Conservation (phyloP, 2,797 vertebrate species). For the Eospalax fontanierii region DNA sequence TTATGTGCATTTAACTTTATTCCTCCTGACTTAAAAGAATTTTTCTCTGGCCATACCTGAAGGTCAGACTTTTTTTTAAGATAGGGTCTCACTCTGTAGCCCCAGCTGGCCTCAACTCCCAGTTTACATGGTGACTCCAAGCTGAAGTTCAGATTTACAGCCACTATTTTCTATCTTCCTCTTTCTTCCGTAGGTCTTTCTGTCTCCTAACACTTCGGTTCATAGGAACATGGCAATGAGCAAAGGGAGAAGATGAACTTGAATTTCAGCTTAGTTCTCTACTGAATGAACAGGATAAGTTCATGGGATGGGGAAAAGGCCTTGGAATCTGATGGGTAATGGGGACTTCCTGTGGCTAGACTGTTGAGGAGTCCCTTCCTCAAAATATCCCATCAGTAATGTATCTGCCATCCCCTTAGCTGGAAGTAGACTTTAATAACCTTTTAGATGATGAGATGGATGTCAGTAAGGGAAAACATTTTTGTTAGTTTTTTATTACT, state of each 20-base stretch:
- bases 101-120: too few relatives aligned
- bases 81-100: too few relatives aligned
- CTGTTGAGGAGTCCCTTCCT: neutral
- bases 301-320: neutral
- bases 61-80: constrained; percentile 57
- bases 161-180: constrained; percentile 12
- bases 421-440: constrained; percentile 29
- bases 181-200: constrained; percentile 18
- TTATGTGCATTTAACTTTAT: constrained; percentile 56
- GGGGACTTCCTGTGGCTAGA: constrained; percentile 23
- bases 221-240: constrained; percentile 58
- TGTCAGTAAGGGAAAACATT: neutral
- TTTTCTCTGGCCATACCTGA: constrained; percentile 32
- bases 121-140: too few relatives aligned
- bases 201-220: constrained; percentile 54
- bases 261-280: constrained; percentile 63
- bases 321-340: constrained; percentile 29
- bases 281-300: constrained; percentile 45
- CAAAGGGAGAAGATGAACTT: constrained; percentile 47
- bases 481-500: neutral
- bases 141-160: constrained; percentile 68
- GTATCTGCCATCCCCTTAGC: constrained; percentile 15
- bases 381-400: neutral
- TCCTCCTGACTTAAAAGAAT: constrained; percentile 55
- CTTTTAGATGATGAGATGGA: constrained; percentile 36